Conservation (phyloP, 2,113 vertebrate genomes). For the Phylloscopus whistleri region DNA sequence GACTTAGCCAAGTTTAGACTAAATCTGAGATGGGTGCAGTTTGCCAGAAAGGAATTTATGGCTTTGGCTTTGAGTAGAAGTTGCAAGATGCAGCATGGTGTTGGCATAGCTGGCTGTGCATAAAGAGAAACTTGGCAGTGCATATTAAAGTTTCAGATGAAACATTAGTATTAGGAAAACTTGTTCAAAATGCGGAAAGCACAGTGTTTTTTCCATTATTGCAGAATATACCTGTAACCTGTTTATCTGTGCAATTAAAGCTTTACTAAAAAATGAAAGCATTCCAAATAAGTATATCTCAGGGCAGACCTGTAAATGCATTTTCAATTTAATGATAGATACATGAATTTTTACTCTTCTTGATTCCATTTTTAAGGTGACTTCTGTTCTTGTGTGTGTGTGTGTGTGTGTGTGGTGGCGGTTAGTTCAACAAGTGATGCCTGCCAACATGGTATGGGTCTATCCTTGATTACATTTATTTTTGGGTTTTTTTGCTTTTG, state of each 20-base stretch:
- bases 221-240: neutral
- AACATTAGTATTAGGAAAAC: neutral
- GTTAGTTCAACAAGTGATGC: neutral
- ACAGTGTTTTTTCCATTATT: neutral
- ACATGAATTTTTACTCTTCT: neutral
- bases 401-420: neutral
- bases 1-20: neutral
- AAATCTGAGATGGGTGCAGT: neutral
- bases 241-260: neutral
- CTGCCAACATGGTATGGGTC: neutral
- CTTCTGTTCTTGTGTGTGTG: neutral
- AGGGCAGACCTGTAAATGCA: neutral
- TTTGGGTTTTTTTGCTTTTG: neutral
- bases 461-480: neutral
- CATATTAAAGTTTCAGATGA: neutral
- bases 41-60: conserved; percentile 24
- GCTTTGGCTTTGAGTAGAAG: neutral
- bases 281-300: neutral
- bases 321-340: neutral
- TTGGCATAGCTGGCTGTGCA: neutral
- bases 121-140: neutral
- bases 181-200: neutral
- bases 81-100: conserved; percentile 2
- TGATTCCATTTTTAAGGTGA: neutral
- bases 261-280: neutral